Conservation (phyloP, 1,140 invertebrate species). For the Hesperophylax magnus region DNA sequence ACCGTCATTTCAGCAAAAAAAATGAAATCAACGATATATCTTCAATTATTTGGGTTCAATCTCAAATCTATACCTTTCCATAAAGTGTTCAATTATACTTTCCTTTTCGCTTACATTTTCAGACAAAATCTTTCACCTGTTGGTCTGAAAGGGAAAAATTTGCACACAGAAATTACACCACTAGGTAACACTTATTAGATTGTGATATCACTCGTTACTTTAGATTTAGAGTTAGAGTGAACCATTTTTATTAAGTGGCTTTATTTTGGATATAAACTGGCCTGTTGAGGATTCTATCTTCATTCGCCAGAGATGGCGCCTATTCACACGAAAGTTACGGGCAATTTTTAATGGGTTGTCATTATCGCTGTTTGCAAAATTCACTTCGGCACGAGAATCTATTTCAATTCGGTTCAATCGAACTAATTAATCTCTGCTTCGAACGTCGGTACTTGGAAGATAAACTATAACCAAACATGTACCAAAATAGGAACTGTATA, state of each 20-base stretch:
- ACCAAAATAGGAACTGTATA: too few relatives aligned
- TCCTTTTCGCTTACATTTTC: background rate
- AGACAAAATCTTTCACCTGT: conserved; percentile 15
- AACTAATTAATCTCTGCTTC: conserved; percentile 4
- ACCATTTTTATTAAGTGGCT: background rate
- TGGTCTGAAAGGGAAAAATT: background rate
- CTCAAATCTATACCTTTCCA: background rate
- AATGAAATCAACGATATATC: background rate
- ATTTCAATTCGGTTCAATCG: conserved; percentile 18
- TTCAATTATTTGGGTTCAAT: background rate
- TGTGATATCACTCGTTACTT: too few relatives aligned
- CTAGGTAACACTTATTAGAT: too few relatives aligned
- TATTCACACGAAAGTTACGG: background rate
- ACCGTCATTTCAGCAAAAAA: background rate
- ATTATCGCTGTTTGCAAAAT: conserved; percentile 5
- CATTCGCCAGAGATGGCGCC: conserved; percentile 16
- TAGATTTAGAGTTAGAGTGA: too few relatives aligned
- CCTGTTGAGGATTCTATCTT: background rate
- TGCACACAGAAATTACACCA: background rate
- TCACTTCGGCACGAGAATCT: conserved; percentile 16
- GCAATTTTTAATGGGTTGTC: conserved; percentile 20
- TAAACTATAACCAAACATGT: too few relatives aligned
- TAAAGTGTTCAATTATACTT: background rate
- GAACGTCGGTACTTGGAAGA: too few relatives aligned
- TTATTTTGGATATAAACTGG: background rate